Conservation (phyloP, 2,797 vertebrate species). For the Carcharodon carcharias region DNA sequence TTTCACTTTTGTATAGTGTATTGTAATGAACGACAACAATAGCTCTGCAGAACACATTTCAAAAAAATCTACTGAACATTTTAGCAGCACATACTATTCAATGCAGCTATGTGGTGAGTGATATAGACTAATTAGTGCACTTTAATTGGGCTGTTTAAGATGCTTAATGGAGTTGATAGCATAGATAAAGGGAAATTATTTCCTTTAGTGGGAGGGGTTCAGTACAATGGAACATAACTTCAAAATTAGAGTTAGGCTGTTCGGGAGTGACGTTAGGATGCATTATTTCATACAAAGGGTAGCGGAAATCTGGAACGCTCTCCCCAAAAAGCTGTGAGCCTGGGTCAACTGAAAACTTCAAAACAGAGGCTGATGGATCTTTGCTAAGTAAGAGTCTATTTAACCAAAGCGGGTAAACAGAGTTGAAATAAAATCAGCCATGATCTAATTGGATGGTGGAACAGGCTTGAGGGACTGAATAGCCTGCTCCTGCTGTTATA, state of each 20-base stretch:
- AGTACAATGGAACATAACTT: neutral
- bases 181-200: neutral
- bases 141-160: neutral
- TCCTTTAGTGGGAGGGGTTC: neutral
- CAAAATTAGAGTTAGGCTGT: neutral
- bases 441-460: neutral
- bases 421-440: neutral
- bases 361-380: neutral
- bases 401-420: neutral
- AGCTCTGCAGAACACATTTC: neutral
- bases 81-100: neutral
- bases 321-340: neutral
- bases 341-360: neutral
- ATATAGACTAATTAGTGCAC: neutral
- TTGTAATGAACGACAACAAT: neutral
- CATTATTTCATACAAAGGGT: neutral
- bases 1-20: neutral
- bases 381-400: neutral
- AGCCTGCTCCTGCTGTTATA: too few species aligned
- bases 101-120: too few species aligned
- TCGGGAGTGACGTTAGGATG: neutral
- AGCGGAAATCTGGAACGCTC: neutral
- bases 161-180: neutral
- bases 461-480: neutral
- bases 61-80: neutral